Percentiles rank a stretch among this genome's conserved stretches.
These are phyloP conservation scores for Dipodomys stephensi DNA, from an alignment of 2,113 vertebrate genomes.

Conservation along the genomic window DNA sequence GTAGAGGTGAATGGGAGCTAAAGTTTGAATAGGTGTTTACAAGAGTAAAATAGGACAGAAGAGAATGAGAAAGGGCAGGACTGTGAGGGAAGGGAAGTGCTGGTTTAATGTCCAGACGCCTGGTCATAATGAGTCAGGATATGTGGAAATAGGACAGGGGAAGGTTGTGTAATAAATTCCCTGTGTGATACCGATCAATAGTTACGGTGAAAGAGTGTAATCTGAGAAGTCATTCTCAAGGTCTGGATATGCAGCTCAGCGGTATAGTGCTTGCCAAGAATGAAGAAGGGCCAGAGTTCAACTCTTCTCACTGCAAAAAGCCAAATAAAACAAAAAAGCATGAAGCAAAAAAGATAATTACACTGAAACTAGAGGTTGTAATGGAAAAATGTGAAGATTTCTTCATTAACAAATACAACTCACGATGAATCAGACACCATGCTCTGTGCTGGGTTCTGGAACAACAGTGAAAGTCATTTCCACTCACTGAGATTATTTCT, in stretches of 20 bases:
- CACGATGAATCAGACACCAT: background rate
- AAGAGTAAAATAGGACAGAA: background rate
- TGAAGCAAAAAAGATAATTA: background rate
- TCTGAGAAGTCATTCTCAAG: background rate
- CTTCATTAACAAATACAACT: background rate
- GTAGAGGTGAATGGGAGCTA: background rate
- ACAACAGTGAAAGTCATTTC: too few species aligned
- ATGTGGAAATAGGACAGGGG: background rate
- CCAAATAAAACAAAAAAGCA: too few species aligned
- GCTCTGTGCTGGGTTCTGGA: background rate
- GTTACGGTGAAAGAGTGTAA: background rate
- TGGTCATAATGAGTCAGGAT: background rate
- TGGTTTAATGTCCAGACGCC: background rate
- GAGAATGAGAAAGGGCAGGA: background rate
- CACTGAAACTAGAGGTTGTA: background rate
- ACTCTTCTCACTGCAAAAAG: too few species aligned
- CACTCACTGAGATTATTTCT: background rate
- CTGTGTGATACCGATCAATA: background rate
- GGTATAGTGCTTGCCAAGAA: too few species aligned
- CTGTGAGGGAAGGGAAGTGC: background rate
- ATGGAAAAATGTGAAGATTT: slow-evolving; percentile 4
- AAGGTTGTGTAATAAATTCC: background rate
- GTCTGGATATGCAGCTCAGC: too few species aligned
- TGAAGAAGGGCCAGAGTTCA: too few species aligned
- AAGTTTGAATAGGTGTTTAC: background rate